Evolutionary conservation across 1,140 invertebrate genomes (phyloP).

Genomic region (Batillaria attramentaria): DNA sequence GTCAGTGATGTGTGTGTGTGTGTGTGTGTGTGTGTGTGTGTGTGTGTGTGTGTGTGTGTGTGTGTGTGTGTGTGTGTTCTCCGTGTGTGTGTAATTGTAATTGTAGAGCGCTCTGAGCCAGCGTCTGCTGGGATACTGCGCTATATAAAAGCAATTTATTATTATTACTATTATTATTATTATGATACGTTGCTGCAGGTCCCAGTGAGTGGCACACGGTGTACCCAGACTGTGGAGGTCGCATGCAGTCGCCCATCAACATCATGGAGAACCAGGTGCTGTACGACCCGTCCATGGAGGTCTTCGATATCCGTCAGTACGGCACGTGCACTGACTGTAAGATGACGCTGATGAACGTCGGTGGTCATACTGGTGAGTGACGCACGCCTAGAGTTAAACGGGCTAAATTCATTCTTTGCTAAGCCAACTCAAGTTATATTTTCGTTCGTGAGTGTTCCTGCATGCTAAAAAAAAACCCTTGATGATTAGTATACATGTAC

Average conservation of each 20-base stretch:
- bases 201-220: constrained; percentile 52
- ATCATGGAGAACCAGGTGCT: constrained; percentile 45
- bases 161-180: not conserved
- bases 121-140: not conserved
- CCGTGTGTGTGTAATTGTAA: not conserved
- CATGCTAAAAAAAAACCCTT: no score
- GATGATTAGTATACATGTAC: no score
- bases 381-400: no score
- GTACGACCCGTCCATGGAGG: constrained; percentile 44
- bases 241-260: constrained; percentile 57
- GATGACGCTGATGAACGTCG: constrained; percentile 51
- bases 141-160: not conserved
- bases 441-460: no score
- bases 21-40: not conserved
- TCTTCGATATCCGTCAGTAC: constrained; percentile 48
- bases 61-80: not conserved
- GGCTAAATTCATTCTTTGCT: no score
- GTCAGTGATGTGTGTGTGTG: no score
- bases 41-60: constrained; percentile 12
- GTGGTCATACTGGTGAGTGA: constrained; percentile 55
- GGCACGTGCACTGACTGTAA: constrained; percentile 37
- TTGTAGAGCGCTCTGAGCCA: not conserved
- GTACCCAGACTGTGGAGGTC: constrained; percentile 52
- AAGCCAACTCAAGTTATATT: no score
- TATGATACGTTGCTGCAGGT: constrained; percentile 33